Percentiles rank a stretch among this genome's conserved stretches.
Evolutionary conservation across 2,888 invertebrate species (phyloP).

Genomic region (Eupithecia vulgata): DNA sequence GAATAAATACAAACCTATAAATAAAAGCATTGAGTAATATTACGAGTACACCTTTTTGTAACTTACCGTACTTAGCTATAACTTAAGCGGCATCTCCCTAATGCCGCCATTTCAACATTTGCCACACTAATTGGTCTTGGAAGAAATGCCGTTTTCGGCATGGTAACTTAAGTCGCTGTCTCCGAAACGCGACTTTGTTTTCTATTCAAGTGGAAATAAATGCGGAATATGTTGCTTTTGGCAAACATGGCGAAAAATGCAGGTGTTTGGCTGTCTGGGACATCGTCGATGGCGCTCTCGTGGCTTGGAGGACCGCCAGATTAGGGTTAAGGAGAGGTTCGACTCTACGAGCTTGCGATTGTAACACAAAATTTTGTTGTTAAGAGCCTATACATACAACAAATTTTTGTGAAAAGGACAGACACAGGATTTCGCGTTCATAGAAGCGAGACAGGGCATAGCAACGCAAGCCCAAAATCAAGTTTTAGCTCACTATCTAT

Average conservation of each 20-base stretch:
- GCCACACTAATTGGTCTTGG: slow-evolving; percentile 53
- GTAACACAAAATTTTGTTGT: not conserved
- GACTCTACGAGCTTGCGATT: not conserved
- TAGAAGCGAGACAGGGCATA: too few species aligned
- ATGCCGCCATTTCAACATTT: not conserved
- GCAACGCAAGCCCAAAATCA: too few species aligned
- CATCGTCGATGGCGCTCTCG: slow-evolving; percentile 19
- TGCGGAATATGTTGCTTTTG: slow-evolving; percentile 12
- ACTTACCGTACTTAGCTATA: not conserved
- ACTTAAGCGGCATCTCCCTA: not conserved
- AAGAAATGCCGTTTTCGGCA: slow-evolving; percentile 48
- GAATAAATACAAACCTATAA: too few species aligned
- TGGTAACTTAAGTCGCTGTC: slow-evolving; percentile 34
- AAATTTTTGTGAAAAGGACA: too few species aligned
- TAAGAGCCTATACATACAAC: too few species aligned
- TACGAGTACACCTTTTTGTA: not conserved
- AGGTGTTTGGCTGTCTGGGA: slow-evolving; percentile 24
- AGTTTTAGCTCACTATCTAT: too few species aligned
- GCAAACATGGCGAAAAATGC: slow-evolving; percentile 26
- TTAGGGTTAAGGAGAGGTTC: not conserved
- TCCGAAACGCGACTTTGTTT: not conserved
- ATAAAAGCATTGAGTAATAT: not conserved
- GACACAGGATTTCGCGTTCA: too few species aligned
- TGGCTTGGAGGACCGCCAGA: slow-evolving; percentile 30
- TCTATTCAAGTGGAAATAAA: slow-evolving; percentile 1